Evolutionary conservation across 2,888 invertebrate genomes (phyloP).

Genomic region (Drosophila pegasa): DNA sequence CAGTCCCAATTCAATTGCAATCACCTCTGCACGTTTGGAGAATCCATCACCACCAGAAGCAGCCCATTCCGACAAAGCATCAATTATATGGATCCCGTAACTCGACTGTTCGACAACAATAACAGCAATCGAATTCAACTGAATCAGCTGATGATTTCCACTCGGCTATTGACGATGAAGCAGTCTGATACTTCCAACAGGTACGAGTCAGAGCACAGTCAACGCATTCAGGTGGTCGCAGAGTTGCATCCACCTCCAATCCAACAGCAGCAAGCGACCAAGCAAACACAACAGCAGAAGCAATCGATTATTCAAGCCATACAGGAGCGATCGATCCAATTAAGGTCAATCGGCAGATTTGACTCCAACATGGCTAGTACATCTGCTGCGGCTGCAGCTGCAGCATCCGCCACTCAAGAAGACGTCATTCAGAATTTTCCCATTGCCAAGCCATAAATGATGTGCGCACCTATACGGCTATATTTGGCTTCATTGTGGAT

Average conservation of each 20-base stretch:
- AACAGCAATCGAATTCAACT: neutral
- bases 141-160: neutral
- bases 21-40: neutral
- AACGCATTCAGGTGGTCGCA: no score
- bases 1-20: no score
- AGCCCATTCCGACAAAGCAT: no score
- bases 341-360: neutral
- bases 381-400: neutral
- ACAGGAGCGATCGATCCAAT: neutral
- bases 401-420: neutral
- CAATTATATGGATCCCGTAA: neutral
- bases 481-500: conserved; percentile 14
- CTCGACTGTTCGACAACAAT: neutral
- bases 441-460: neutral
- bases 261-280: no score
- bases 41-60: conserved; percentile 79
- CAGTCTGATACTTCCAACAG: neutral
- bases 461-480: neutral
- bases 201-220: neutral
- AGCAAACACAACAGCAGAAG: neutral
- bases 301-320: neutral
- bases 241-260: no score
- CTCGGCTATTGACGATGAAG: no score
- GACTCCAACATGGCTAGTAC: neutral
- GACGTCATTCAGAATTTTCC: neutral